A percentile compares a stretch with the other conserved stretches of the same genome.
phyloP scores from a whole-genome alignment of 2,113 vertebrate species.

The Bufo gargarizans region DNA sequence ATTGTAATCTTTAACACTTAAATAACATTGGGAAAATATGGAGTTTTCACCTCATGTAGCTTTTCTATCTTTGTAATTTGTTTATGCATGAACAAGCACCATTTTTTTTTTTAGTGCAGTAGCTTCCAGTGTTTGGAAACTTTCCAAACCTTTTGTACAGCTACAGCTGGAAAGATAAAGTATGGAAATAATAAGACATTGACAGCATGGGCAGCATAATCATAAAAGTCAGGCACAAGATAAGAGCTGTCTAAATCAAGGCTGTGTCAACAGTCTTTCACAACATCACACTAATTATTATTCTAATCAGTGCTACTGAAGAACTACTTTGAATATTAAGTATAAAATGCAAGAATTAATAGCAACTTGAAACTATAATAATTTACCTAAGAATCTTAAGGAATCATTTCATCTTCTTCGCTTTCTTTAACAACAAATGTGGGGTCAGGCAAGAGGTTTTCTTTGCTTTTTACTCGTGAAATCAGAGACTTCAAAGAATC shows the following conservation, averaged over 20 bases:
- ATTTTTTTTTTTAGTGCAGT: not conserved
- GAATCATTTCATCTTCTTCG: constrained; percentile 52
- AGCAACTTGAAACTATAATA: constrained; percentile 57
- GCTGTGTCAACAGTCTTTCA: constrained; percentile 57
- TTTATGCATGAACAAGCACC: constrained; percentile 18
- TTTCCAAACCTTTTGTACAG: constrained; percentile 38
- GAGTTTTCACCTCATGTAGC: not conserved
- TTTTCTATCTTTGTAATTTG: constrained; percentile 2
- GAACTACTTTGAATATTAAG: constrained; percentile 50
- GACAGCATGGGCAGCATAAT: constrained; percentile 58
- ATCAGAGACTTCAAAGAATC: constrained; percentile 54
- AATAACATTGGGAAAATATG: not conserved
- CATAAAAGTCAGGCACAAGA: constrained; percentile 58
- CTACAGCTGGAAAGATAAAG: constrained; percentile 51
- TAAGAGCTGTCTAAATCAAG: constrained; percentile 58
- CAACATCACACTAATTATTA: constrained; percentile 56
- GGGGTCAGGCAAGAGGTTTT: constrained; percentile 55
- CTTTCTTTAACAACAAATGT: constrained; percentile 55
- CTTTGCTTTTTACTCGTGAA: constrained; percentile 54
- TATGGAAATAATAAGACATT: constrained; percentile 56
- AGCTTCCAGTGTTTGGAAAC: constrained; percentile 37
- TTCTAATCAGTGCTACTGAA: constrained; percentile 55
- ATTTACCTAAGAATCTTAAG: constrained; percentile 58
- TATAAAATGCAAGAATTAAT: constrained; percentile 56
- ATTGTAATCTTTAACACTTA: not conserved